A percentile compares a stretch with the other conserved stretches of the same genome.
These are phyloP conservation scores for Dallia pectoralis DNA, from an alignment of 2,797 vertebrate genomes.

Conservation along the genomic window DNA sequence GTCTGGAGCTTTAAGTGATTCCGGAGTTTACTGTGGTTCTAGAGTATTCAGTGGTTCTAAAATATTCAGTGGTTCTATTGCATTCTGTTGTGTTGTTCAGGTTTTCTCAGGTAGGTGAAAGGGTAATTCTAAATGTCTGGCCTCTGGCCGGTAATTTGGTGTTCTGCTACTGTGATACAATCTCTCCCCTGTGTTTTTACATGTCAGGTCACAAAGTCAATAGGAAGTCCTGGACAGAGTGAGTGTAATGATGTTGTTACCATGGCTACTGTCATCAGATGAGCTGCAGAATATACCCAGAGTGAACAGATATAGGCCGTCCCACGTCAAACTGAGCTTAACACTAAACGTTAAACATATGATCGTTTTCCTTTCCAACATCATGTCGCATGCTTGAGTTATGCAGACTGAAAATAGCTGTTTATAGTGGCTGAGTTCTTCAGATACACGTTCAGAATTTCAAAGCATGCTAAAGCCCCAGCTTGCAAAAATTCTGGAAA, in stretches of 20 bases:
- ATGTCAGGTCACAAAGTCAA: too few species aligned
- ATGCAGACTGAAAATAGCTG: slow-evolving; percentile 11
- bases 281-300: neutral
- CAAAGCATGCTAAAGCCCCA: neutral
- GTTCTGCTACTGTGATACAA: neutral
- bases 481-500: neutral
- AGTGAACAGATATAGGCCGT: neutral
- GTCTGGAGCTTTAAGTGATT: too few species aligned
- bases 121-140: neutral
- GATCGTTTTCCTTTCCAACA: neutral
- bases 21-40: too few species aligned
- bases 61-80: too few species aligned
- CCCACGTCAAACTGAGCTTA: neutral
- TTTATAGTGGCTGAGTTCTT: slow-evolving; percentile 11
- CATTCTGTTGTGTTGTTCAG: too few species aligned
- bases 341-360: neutral
- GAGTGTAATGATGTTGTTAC: too few species aligned
- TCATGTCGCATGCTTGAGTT: neutral
- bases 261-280: neutral
- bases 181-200: too few species aligned
- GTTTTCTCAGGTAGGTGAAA: neutral
- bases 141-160: neutral
- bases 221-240: too few species aligned
- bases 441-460: slow-evolving; percentile 12
- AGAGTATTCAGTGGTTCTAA: too few species aligned